Base-by-base conservation (phyloP, 2,888 invertebrate genomes). In the Philonicus albiceps region DNA sequence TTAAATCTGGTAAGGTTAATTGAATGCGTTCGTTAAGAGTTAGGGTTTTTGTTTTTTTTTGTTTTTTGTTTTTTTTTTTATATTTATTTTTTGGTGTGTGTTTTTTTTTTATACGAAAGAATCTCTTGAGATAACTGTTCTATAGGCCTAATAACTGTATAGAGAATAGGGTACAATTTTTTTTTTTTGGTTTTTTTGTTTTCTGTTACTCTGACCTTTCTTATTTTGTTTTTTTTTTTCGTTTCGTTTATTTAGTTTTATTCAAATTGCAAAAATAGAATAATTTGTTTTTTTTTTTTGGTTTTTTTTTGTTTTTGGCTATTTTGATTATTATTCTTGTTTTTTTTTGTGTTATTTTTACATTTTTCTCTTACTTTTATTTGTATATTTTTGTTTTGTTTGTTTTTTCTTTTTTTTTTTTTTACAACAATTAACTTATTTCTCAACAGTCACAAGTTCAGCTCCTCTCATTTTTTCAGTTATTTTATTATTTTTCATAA, bases 181-280 rank as follows among this genome's bases (percentile, higher is more conserved):
- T 16, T 43, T 13, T 43, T 43, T 11, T 16, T 7, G 11, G 37
- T 40, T 40, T 40, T 40, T 13, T 40, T 40, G 34, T n/a, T n/a
- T 31, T 31, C 5, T 31, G 31, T 31, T n/a, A 30, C 31, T 31
- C n/a, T 16, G 49, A 53, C 49, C 49, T n/a, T n/a, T n/a, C n/a
- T n/a, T n/a, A 16, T 53, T 73, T 73, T 73, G 31, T 0, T 5
- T 76, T 76, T 76, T 34, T 31, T 75, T 34, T 76, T 76, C 34
- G 3, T 43, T 43, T 74, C 37, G n/a, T 34, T 76, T 76, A 27
- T 3, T 80, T 83, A 64, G 27, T 43, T 83, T n/a, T 55, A 74
- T 83, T 83, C 72, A 64, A 83, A 83, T 83, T 83, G 83, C 83
- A 83, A 83, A 83, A 83, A 83, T 83, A 83, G 55, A 83, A 83